Percentiles rank a stretch among this genome's conserved stretches.
These are phyloP conservation scores for Selenia dentaria DNA, from an alignment of 2,888 invertebrate genomes.

Conservation along the genomic window DNA sequence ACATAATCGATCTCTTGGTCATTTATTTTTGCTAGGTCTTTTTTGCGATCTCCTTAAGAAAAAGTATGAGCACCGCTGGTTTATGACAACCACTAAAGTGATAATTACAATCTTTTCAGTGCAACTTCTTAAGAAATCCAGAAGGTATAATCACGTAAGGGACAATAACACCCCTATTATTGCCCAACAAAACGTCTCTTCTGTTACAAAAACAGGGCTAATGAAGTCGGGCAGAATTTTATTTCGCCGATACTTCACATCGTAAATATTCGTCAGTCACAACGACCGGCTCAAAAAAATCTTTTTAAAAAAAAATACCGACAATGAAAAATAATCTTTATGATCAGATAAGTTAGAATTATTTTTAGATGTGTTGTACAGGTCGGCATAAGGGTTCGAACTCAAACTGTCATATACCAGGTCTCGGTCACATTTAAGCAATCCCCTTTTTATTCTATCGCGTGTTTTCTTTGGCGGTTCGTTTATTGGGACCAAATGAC, in stretches of 20 bases:
- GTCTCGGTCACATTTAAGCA: constrained; percentile 72
- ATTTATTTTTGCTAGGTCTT: too few species aligned
- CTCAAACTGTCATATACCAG: constrained; percentile 64
- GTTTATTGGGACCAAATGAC: constrained; percentile 83
- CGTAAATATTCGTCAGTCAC: constrained; percentile 82
- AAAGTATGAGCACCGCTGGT: too few species aligned
- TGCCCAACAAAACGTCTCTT: constrained; percentile 56
- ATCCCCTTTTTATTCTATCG: constrained; percentile 64
- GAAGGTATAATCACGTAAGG: constrained; percentile 65
- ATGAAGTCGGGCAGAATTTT: constrained; percentile 75
- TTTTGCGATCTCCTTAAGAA: too few species aligned
- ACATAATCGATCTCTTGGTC: too few species aligned
- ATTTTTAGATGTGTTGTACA: constrained; percentile 19
- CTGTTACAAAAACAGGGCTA: constrained; percentile 67
- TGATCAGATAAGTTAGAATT: constrained; percentile 6
- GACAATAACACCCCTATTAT: constrained; percentile 56
- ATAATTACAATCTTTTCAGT: constrained; percentile 39
- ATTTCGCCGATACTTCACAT: constrained; percentile 74
- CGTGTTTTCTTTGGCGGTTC: constrained; percentile 78
- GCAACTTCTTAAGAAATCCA: constrained; percentile 46
- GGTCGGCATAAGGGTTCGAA: constrained; percentile 33
- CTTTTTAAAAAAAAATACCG: constrained; percentile 44
- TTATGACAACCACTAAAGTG: too few species aligned
- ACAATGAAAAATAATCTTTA: constrained; percentile 37
- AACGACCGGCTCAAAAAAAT: constrained; percentile 64